phyloP scores from a whole-genome alignment of 2,888 invertebrate genomes.

The Parapristionchus giblindavisi region DNA sequence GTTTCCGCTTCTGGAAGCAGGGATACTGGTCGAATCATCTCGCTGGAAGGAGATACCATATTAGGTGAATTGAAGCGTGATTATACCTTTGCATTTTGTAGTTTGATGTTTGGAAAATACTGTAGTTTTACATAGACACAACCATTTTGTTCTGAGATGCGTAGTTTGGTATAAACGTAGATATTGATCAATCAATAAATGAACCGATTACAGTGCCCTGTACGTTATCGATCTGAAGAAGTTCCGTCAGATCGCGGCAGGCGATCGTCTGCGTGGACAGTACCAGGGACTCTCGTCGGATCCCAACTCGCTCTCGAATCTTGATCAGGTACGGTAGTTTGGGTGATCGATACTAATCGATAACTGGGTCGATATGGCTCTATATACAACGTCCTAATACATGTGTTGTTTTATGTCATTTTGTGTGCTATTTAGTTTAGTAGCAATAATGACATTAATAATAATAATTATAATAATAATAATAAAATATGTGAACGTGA shows the following conservation, averaged over 20 bases:
- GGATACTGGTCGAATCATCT: constrained; percentile 99
- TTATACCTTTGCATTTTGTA: background rate
- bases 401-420: background rate
- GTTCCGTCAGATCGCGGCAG: constrained; percentile 95
- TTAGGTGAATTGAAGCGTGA: constrained; percentile 59
- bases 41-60: constrained; percentile 86
- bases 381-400: no score
- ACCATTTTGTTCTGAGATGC: no score
- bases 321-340: constrained; percentile 78
- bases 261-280: constrained; percentile 91
- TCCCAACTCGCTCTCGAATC: constrained; percentile 95
- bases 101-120: background rate
- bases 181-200: background rate
- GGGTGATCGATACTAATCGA: no score
- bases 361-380: no score
- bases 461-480: background rate
- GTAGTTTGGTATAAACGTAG: background rate
- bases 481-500: background rate
- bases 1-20: constrained; percentile 96
- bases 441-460: no score
- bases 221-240: constrained; percentile 96
- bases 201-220: constrained; percentile 81
- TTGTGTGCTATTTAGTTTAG: background rate
- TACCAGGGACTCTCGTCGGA: constrained; percentile 99
- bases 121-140: background rate